phyloP scores from a whole-genome alignment of 2,113 vertebrate species.

The Lophura nycthemera region DNA sequence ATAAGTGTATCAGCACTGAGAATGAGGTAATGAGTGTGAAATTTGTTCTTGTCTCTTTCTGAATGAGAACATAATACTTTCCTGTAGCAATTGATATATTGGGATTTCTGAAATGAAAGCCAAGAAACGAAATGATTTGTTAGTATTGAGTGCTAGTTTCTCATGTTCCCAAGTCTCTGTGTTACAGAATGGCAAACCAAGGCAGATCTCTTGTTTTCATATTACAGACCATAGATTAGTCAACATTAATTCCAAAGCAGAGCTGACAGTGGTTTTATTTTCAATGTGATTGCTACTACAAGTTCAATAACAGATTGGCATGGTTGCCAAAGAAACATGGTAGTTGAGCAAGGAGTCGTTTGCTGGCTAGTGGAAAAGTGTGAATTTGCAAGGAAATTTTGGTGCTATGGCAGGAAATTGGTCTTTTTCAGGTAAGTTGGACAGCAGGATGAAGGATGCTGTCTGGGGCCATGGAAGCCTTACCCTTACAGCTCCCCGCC shows the following conservation, averaged over 20 bases:
- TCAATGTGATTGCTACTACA: not conserved
- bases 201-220: not conserved
- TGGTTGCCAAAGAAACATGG: not conserved
- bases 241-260: not conserved
- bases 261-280: not conserved
- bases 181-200: not conserved
- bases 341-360: not conserved
- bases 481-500: not conserved
- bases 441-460: not conserved
- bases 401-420: not conserved
- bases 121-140: not conserved
- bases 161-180: not conserved
- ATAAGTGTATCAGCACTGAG: not conserved
- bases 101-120: not conserved
- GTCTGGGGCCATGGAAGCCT: accelerated
- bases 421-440: not conserved
- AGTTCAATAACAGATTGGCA: not conserved
- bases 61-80: not conserved
- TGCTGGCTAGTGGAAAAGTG: not conserved
- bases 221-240: not conserved
- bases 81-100: not conserved
- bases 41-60: not conserved
- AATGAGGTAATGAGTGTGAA: not conserved
- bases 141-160: not conserved
- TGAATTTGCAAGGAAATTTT: not conserved